These are phyloP conservation scores for Drosophila paramelanica DNA, from an alignment of 2,888 invertebrate genomes.

Conservation along the genomic window DNA sequence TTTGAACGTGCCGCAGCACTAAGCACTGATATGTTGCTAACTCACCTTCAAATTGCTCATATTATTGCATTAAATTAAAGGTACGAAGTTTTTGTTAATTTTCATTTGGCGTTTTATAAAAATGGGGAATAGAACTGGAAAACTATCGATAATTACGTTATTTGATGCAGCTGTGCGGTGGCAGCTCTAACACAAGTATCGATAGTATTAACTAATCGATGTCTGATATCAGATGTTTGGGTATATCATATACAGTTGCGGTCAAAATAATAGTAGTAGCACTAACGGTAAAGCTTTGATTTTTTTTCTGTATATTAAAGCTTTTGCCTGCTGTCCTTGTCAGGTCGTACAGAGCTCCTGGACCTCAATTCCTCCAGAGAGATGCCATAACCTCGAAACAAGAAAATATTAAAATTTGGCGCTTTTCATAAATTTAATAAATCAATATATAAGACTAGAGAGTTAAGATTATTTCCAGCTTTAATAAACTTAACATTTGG, in stretches of 20 bases:
- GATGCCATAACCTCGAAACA: too few species aligned
- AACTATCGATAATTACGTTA: slow-evolving; percentile 44
- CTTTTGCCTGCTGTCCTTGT: too few species aligned
- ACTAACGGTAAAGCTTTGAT: too few species aligned
- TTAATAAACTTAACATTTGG: too few species aligned
- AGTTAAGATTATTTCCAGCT: too few species aligned
- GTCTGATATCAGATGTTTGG: slow-evolving; percentile 30
- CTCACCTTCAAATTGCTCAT: slow-evolving; percentile 84
- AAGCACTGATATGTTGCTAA: slow-evolving; percentile 26
- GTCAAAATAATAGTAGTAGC: background rate
- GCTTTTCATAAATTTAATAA: too few species aligned
- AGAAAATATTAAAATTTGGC: too few species aligned
- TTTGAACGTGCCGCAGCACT: slow-evolving; percentile 1
- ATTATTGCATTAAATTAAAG: slow-evolving; percentile 81
- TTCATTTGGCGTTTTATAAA: slow-evolving; percentile 68
- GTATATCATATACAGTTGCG: background rate
- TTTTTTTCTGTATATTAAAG: background rate
- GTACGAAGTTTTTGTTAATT: slow-evolving; percentile 74
- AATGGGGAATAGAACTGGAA: slow-evolving; percentile 63
- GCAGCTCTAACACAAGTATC: slow-evolving; percentile 19
- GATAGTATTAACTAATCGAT: slow-evolving; percentile 15
- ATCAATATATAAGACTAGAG: too few species aligned
- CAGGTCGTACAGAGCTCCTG: too few species aligned
- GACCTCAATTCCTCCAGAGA: too few species aligned
- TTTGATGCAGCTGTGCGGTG: slow-evolving; percentile 25